Percentiles rank a stretch among this genome's conserved stretches.
Conservation (phyloP, 1,140 invertebrate genomes). For the Drosophila mojavensis region DNA sequence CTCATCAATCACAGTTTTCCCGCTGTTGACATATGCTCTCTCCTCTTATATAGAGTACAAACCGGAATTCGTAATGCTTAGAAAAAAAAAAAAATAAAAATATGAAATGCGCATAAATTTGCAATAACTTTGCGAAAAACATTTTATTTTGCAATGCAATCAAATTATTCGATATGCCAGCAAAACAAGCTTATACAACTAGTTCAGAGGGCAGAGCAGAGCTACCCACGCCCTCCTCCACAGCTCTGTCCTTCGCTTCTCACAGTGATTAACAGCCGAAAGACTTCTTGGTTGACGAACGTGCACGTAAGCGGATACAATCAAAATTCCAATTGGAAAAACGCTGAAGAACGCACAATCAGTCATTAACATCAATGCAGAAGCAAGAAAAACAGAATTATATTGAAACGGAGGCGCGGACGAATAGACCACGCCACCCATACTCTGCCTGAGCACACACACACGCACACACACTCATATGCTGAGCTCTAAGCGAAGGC, state of each 20-base stretch:
- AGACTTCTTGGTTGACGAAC: conserved; percentile 32
- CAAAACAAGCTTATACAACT: conserved; percentile 1
- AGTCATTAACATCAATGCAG: conserved; percentile 69
- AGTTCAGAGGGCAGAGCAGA: not conserved
- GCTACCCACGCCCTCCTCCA: not conserved
- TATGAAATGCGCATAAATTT: conserved; percentile 12
- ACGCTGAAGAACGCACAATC: conserved; percentile 76
- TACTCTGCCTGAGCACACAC: too few relatives aligned
- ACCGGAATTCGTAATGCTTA: not conserved
- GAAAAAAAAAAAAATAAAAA: too few relatives aligned
- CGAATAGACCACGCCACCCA: not conserved
- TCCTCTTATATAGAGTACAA: not conserved
- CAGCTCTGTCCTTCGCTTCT: not conserved
- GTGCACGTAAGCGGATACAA: conserved; percentile 80
- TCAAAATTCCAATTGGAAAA: conserved; percentile 79
- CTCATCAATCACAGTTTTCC: not conserved
- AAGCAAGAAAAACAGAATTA: conserved; percentile 24
- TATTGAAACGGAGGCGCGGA: conserved; percentile 5
- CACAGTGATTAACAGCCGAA: conserved; percentile 47
- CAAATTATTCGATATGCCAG: conserved; percentile 23
- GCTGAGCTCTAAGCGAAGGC: conserved; percentile 5
- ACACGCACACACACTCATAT: not conserved
- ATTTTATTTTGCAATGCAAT: conserved; percentile 5
- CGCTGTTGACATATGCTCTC: not conserved
- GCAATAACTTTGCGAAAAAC: not conserved